phyloP scores from a whole-genome alignment of 2,888 invertebrate species.

The Andrena chrysosceles region DNA sequence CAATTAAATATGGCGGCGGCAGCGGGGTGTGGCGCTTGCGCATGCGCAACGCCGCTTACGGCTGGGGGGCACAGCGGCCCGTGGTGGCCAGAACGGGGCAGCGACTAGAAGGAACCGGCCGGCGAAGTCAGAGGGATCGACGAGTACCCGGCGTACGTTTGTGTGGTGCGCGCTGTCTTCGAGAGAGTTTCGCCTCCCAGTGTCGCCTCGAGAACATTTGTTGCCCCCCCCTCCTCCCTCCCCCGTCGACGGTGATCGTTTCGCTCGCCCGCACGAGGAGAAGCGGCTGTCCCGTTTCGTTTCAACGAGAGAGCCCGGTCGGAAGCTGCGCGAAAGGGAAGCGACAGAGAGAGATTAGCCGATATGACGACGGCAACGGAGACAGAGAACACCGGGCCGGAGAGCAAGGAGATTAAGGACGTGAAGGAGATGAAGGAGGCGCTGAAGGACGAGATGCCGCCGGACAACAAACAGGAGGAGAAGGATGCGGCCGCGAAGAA shows the following conservation, averaged over 20 bases:
- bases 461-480: conserved; percentile 82
- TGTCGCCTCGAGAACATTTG: conserved; percentile 50
- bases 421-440: conserved; percentile 87
- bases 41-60: conserved; percentile 70
- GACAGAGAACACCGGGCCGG: conserved; percentile 89
- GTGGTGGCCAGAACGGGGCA: conserved; percentile 57
- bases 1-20: conserved; percentile 80
- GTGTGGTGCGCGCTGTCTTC: conserved; percentile 70
- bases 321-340: conserved; percentile 27
- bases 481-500: conserved; percentile 82
- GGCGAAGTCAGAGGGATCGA: conserved; percentile 70
- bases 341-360: not conserved
- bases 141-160: conserved; percentile 69
- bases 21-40: conserved; percentile 82
- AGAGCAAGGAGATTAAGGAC: conserved; percentile 87
- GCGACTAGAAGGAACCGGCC: conserved; percentile 72
- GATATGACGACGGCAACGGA: conserved; percentile 92
- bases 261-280: not conserved
- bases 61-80: conserved; percentile 44
- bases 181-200: conserved; percentile 48
- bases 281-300: conserved; percentile 31
- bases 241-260: conserved; percentile 28
- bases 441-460: conserved; percentile 82
- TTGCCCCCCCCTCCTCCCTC: not conserved
- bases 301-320: conserved; percentile 28